Evolutionary conservation across 1,140 invertebrate species (phyloP), one percentile per base, ranked within the genome.

Genomic region (Procambarus virginalis): DNA sequence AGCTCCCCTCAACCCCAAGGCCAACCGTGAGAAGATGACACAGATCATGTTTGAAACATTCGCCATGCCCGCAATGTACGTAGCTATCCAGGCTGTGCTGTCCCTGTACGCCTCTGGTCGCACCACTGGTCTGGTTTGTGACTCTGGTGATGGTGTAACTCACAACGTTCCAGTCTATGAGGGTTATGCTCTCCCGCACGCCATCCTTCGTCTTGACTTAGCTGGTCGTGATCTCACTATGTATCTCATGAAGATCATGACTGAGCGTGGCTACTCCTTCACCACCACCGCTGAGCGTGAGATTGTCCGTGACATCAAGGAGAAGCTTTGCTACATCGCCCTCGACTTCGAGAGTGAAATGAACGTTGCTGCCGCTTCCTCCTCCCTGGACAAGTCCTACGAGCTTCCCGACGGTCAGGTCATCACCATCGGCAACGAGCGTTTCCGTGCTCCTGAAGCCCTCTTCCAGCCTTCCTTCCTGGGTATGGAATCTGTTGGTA

Each of bases 241-340:
- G 68, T 73, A 73, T 6, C 22, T 73, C 14, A 97, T 97, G 96
- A 98, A 98, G 95, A 98, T 98, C 94, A 95, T 98, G 91, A 97
- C 97, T 82, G 97, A 97, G 95, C 95, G 97, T 92, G 94, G 93
- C 80, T 94, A 94, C 88, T 93, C 93, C 84, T 94, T 94, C 92
- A 93, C 93, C 88, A 95, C 94, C 84, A 94, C 95, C 20, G 97
- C 97, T 91, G 97, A 98, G 94, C 95, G 97, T 93, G 97, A 98
- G 96, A 98, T 98, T 93, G 97, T 98, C 10, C 95, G 97, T 93
- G 97, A 98, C 95, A 98, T 98, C 94, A 98, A 98, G 94, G 97
- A 98, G 94, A 98, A 98, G 94, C 95, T 98, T 75, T 98, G 97
- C 95, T 98, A 98, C 93, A 97, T 98, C 84, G 97, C 98, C 77